A percentile compares a stretch with the other conserved stretches of the same genome.
phyloP scores from a whole-genome alignment of 2,888 invertebrate species.

The Geotrupes spiniger region DNA sequence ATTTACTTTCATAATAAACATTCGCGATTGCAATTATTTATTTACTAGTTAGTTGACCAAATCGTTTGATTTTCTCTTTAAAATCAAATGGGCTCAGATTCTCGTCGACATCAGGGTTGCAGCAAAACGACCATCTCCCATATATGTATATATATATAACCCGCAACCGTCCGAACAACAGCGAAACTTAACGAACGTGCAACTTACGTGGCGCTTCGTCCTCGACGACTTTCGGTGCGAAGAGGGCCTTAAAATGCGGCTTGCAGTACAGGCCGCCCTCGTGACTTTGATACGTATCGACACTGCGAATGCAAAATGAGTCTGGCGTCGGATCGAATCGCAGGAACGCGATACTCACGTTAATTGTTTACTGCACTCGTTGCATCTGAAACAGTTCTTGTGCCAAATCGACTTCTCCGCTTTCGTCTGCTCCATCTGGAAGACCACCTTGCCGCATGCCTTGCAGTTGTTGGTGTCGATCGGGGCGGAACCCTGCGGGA shows the following conservation, averaged over 20 bases:
- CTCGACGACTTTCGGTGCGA: conserved; percentile 85
- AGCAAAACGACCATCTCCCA: too few relatives aligned
- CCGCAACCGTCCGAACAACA: not conserved
- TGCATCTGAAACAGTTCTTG: conserved; percentile 91
- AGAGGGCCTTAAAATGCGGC: conserved; percentile 89
- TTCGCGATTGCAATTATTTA: too few relatives aligned
- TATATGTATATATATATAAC: too few relatives aligned
- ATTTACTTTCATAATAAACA: too few relatives aligned
- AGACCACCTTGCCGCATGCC: conserved; percentile 85
- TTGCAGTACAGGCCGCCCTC: conserved; percentile 89
- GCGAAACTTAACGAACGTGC: conserved; percentile 10
- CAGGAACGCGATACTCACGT: conserved; percentile 63
- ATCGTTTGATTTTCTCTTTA: too few relatives aligned
- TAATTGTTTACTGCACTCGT: conserved; percentile 88
- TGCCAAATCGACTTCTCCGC: conserved; percentile 90
- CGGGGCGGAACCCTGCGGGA: conserved; percentile 52
- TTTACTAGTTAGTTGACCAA: too few relatives aligned
- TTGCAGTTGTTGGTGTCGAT: conserved; percentile 69
- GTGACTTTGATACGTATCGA: conserved; percentile 90
- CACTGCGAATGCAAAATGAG: conserved; percentile 55
- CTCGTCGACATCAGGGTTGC: too few relatives aligned
- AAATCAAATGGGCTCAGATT: too few relatives aligned
- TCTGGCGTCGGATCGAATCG: not conserved
- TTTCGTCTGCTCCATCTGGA: conserved; percentile 95
- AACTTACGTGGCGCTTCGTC: conserved; percentile 65